Conservation (phyloP, 2,797 vertebrate species). For the Geotria australis region DNA sequence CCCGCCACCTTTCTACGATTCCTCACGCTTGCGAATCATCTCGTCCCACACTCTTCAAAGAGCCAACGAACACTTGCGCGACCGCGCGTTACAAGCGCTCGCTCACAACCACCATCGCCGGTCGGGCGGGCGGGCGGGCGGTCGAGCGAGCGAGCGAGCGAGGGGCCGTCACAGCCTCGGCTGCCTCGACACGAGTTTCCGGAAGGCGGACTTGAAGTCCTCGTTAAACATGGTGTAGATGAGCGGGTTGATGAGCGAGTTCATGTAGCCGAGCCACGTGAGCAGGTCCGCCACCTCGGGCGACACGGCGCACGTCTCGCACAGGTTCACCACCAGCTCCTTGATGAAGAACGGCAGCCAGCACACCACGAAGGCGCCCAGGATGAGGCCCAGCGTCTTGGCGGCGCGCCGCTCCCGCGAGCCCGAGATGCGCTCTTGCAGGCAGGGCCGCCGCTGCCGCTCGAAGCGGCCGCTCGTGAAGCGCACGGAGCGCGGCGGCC, state of each 20-base stretch:
- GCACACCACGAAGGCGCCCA: conserved; percentile 84
- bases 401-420: conserved; percentile 64
- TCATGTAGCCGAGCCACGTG: conserved; percentile 83
- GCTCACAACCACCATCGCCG: no score
- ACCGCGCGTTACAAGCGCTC: no score
- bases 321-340: conserved; percentile 70
- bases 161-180: no score
- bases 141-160: no score
- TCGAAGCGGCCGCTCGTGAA: no score
- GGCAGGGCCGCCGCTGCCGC: no score
- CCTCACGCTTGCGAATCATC: no score
- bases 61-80: no score
- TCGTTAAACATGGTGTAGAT: conserved; percentile 98
- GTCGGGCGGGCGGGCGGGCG: no score
- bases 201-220: conserved; percentile 95
- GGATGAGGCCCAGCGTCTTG: conserved; percentile 59
- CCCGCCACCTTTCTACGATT: no score
- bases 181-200: conserved; percentile 28
- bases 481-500: no score
- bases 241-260: conserved; percentile 87
- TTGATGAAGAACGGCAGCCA: conserved; percentile 97
- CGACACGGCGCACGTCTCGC: conserved; percentile 38
- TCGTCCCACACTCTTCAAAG: no score
- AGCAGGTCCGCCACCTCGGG: conserved; percentile 62
- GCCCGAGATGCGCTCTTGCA: conserved; percentile 30